Evolutionary conservation across 37 sponge, comb jelly and placozoan genomes (phyloP).

Genomic region (Petrosia ficiformis): DNA sequence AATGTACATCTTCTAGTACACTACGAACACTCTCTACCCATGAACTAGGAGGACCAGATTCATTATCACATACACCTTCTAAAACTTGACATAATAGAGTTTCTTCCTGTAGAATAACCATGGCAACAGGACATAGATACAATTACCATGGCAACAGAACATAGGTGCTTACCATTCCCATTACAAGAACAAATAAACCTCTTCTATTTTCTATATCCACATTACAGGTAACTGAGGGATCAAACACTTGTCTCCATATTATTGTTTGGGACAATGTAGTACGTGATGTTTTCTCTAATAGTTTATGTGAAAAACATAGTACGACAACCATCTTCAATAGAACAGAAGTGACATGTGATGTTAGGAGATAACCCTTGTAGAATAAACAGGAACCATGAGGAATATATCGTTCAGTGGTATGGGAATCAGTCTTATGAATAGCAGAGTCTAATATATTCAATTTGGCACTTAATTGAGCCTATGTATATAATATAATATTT

Average conservation of each 20-base stretch:
- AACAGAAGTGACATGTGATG: conserved; percentile 29
- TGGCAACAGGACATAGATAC: background rate
- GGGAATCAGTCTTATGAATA: conserved; percentile 5
- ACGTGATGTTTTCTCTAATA: conserved; percentile 41
- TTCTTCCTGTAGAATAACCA: conserved; percentile 7
- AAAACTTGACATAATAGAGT: conserved; percentile 41
- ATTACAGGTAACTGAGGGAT: too few species aligned
- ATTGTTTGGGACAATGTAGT: conserved; percentile 32
- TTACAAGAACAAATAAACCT: conserved; percentile 27
- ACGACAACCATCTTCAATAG: conserved; percentile 19
- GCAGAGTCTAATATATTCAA: conserved; percentile 40
- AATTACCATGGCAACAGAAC: background rate
- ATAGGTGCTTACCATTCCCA: conserved; percentile 27
- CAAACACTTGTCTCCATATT: conserved; percentile 54
- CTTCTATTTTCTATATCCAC: background rate
- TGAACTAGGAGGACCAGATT: conserved; percentile 19
- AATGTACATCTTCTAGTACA: conserved; percentile 30
- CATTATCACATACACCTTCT: background rate
- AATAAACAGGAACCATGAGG: conserved; percentile 45
- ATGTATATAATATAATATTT: background rate
- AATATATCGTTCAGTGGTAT: conserved; percentile 8
- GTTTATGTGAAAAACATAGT: conserved; percentile 29
- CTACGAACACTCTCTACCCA: conserved; percentile 18
- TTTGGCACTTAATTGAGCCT: conserved; percentile 25
- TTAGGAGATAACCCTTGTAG: conserved; percentile 46